Conservation (phyloP, 2,888 invertebrate genomes). For the Strigamia transsilvanica region DNA sequence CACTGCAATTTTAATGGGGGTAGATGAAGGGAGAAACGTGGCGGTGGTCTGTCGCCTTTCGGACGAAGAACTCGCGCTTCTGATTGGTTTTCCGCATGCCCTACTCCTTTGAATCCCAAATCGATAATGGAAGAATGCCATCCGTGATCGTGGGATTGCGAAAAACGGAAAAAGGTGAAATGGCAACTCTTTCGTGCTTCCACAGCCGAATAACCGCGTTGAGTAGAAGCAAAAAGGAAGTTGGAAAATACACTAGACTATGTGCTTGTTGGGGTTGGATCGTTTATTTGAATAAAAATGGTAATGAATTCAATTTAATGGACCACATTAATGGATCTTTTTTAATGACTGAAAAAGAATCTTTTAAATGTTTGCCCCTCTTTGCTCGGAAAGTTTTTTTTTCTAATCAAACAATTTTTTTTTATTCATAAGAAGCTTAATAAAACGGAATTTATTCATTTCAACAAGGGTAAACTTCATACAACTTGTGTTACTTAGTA, state of each 20-base stretch:
- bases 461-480: neutral
- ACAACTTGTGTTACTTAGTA: neutral
- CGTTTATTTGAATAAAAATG: neutral
- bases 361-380: neutral
- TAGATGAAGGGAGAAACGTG: conserved; percentile 38
- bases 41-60: conserved; percentile 14
- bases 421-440: conserved; percentile 26
- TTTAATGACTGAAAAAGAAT: neutral
- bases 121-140: conserved; percentile 43
- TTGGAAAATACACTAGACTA: conserved; percentile 2
- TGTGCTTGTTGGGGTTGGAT: neutral
- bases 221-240: neutral
- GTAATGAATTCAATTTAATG: neutral
- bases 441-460: conserved; percentile 16
- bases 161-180: conserved; percentile 31
- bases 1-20: conserved; percentile 48
- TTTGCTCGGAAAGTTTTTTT: neutral
- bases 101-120: conserved; percentile 48
- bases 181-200: conserved; percentile 22
- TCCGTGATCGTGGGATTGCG: conserved; percentile 6
- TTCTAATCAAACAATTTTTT: neutral
- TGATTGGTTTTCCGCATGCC: conserved; percentile 46
- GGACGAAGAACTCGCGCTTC: conserved; percentile 23
- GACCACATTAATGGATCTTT: neutral
- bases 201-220: conserved; percentile 5